Evolutionary conservation across 1,140 invertebrate species (phyloP), one percentile per base, ranked within the genome.

Genomic region (Anagrus nilaparvatae): DNA sequence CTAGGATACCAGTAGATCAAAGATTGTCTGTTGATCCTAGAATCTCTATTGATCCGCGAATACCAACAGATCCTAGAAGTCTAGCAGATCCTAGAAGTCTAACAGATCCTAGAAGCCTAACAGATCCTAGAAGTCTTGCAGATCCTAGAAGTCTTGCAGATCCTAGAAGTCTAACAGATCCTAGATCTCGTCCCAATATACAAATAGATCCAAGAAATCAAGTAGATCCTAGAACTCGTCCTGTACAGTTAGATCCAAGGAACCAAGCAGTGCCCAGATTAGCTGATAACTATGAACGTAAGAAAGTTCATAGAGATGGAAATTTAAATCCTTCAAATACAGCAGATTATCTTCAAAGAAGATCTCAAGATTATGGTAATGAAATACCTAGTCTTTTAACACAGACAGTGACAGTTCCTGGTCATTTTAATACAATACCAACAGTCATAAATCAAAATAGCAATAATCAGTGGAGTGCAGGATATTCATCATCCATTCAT

Each of bases 261-360:
- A n/a, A n/a, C n/a, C n/a, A n/a, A n/a, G 13, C 33, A 0, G 52
- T 56, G 4, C 48, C 45, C 0, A 50, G 59, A 16, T 61, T 53
- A 27, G 48, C 56, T 0, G 54, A 62, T 16, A 61, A 59, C 30
- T 62, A 61, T 9, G 60, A 63, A 9, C n/a, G n/a, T n/a, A n/a
- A n/a, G n/a, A n/a, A n/a, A n/a, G n/a, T n/a, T n/a, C n/a, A n/a
- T n/a, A n/a, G n/a, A n/a, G n/a, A n/a, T n/a, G n/a, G n/a, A n/a
- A n/a, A n/a, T n/a, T n/a, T n/a, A n/a, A n/a, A n/a, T n/a, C n/a
- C n/a, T n/a, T n/a, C n/a, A n/a, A n/a, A n/a, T n/a, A n/a, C n/a
- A n/a, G n/a, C n/a, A n/a, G n/a, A n/a, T n/a, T n/a, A n/a, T n/a
- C n/a, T n/a, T n/a, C n/a, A n/a, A n/a, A n/a, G n/a, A n/a, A n/a